Evolutionary conservation across 2,888 invertebrate genomes (phyloP), one percentile per base, ranked within the genome.

Genomic region (Diarsia mendica): DNA sequence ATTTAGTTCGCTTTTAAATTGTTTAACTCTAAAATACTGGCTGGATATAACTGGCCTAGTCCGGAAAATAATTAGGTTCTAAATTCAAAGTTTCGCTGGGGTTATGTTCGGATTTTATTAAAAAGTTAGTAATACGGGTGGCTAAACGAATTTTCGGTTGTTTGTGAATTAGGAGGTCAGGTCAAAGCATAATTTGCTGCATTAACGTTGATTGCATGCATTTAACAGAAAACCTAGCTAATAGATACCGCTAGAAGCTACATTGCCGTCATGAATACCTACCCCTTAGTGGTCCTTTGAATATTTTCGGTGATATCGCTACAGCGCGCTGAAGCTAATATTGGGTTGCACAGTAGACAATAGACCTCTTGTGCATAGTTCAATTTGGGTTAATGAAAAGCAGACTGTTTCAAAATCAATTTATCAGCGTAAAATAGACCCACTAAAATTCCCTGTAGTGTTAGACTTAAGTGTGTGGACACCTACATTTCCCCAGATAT

Each of bases 71-170:
- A 69, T 79, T 77, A 67, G 11, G 55, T 80, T 82, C 48, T 73
- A 78, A 82, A 77, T 83, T 79, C 68, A 48, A 82, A 67, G 5
- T 82, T 71, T 82, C n/a, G 28, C 67, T n/a, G 51, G 44, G 48
- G 10, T 82, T 64, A 67, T 46, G n/a, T 61, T 55, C 23, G 10
- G 53, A 81, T 81, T 53, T 39, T 55, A 60, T 64, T 48, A 44
- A 13, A 23, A 75, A 79, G 23, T 64, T 61, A 13, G 4, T 49
- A 53, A 49, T 49, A 51, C 4, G 33, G 15, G 44, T 46, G 13
- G 15, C 39, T 44, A 55, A 49, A 64, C 11, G 13, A 48, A 63
- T 70, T 61, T 48, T 11, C n/a, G 46, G 39, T 70, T 67, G 23
- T 67, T 82, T 71, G 48, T 44, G 28, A 60, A 69, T 44, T 65